Evolutionary conservation across 2,113 vertebrate genomes (phyloP).

Genomic region (Tupaia tana): DNA sequence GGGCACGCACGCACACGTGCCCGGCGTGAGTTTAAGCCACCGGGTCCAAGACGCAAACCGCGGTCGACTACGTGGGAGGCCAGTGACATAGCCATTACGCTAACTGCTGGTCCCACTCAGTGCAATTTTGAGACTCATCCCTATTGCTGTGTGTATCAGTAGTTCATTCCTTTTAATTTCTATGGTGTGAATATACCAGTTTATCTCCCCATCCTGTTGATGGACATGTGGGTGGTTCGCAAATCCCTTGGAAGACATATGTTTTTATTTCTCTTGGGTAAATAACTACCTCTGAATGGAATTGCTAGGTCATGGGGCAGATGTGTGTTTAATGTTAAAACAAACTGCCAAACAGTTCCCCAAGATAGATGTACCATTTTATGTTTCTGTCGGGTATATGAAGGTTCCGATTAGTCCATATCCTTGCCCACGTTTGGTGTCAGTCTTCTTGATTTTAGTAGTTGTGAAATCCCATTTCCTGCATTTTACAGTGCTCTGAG

Average conservation of each 20-base stretch:
- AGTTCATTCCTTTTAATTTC: slow-evolving; percentile 13
- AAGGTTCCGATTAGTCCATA: background rate
- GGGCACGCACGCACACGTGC: no score
- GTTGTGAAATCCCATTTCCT: background rate
- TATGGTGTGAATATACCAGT: background rate
- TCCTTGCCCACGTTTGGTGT: background rate
- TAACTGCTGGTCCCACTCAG: no score
- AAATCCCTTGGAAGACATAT: background rate
- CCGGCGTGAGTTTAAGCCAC: no score
- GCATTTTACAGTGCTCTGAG: background rate
- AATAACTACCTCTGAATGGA: slow-evolving; percentile 39
- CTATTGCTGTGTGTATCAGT: background rate
- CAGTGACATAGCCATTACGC: no score
- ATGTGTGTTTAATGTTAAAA: slow-evolving; percentile 30
- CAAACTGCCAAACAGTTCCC: background rate
- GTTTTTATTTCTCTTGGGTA: slow-evolving; percentile 30
- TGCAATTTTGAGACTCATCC: background rate
- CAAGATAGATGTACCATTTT: background rate
- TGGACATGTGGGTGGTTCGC: background rate
- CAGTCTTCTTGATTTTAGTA: slow-evolving; percentile 45
- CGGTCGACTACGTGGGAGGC: no score
- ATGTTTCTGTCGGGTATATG: background rate
- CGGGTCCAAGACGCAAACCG: no score
- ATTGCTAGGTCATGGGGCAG: background rate
- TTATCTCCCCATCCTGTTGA: background rate